Evolutionary conservation across 2,113 vertebrate genomes (phyloP).

Genomic region (Origma solitaria): DNA sequence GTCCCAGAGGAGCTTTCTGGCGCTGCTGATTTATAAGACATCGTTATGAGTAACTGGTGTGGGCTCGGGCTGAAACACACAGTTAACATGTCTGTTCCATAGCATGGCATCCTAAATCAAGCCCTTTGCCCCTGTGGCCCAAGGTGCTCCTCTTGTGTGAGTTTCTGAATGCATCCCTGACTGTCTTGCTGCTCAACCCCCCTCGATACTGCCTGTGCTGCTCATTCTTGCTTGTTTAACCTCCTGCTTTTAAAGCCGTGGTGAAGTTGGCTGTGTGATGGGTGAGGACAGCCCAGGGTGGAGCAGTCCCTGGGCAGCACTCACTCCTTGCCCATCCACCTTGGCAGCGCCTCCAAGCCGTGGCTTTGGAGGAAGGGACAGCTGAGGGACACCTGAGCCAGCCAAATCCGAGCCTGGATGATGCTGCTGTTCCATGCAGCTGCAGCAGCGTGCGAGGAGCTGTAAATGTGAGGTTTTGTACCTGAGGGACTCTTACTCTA

Average conservation of each 20-base stretch:
- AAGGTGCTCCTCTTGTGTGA: not conserved
- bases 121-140: not conserved
- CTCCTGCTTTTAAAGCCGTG: rapidly evolving
- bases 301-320: not conserved
- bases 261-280: too few relatives aligned
- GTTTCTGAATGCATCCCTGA: not conserved
- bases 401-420: not conserved
- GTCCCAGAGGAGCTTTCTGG: not conserved
- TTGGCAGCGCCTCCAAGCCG: too few relatives aligned
- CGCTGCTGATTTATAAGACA: not conserved
- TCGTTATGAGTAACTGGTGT: not conserved
- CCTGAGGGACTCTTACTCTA: not conserved
- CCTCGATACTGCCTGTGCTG: rapidly evolving
- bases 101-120: not conserved
- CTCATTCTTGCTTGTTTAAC: not conserved
- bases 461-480: not conserved
- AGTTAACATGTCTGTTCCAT: not conserved
- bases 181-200: not conserved
- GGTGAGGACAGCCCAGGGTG: not conserved
- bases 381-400: not conserved
- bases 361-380: too few relatives aligned
- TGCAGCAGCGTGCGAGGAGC: not conserved
- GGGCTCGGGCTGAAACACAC: not conserved
- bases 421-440: rapidly evolving
- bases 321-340: rapidly evolving